phyloP scores from a whole-genome alignment of 2,113 vertebrate genomes.

The Rallus limicola region DNA sequence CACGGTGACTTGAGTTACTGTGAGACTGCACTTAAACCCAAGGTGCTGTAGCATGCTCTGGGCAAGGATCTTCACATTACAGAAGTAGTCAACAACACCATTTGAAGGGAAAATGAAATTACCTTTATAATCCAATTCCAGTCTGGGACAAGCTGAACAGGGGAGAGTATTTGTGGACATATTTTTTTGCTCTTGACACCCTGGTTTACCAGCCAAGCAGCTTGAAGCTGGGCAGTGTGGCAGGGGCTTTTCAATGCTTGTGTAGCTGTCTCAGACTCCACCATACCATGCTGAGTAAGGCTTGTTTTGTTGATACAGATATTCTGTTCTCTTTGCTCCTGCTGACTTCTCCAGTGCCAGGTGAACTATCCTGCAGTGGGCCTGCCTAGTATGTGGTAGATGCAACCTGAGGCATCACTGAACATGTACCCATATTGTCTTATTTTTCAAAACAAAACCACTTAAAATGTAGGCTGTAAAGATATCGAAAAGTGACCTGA shows the following conservation, averaged over 20 bases:
- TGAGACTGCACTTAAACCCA: not conserved
- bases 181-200: not conserved
- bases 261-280: not conserved
- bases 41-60: not conserved
- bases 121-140: not conserved
- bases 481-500: not conserved
- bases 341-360: not conserved
- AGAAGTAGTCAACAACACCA: not conserved
- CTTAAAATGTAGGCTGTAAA: not conserved
- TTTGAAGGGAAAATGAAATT: not conserved
- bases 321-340: not conserved
- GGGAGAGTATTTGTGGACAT: not conserved
- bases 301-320: not conserved
- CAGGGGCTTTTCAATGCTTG: not conserved
- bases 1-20: not conserved
- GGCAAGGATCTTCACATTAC: not conserved
- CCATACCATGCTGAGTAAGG: not conserved
- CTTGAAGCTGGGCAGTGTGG: not conserved
- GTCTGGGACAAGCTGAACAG: not conserved
- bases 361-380: not conserved
- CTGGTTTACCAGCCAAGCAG: not conserved
- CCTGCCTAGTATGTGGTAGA: not conserved
- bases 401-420: not conserved
- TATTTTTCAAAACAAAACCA: not conserved
- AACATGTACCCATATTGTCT: rapidly evolving